Evolutionary conservation across 2,797 vertebrate genomes (phyloP).

Genomic region (Mormyrops boulengeri): DNA sequence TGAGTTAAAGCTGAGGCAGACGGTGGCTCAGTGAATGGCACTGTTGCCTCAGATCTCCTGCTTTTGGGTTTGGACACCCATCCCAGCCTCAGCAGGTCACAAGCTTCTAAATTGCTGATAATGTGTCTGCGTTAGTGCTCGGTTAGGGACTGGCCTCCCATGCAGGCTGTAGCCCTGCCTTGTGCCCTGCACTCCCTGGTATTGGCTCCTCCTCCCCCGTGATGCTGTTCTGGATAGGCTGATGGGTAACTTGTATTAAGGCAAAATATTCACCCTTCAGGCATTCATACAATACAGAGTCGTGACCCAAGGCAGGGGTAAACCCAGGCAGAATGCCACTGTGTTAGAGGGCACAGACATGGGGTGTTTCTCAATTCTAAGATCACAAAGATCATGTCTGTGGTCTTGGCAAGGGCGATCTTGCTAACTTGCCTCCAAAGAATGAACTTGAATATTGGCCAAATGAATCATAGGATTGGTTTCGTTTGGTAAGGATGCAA

Average conservation of each 20-base stretch:
- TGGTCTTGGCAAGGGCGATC: neutral
- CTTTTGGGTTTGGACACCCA: neutral
- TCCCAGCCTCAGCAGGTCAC: neutral
- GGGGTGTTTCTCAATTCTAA: neutral
- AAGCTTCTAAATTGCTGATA: neutral
- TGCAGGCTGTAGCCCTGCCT: neutral
- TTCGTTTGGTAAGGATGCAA: neutral
- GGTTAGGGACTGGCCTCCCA: neutral
- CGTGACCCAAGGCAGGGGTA: neutral
- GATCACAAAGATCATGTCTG: neutral
- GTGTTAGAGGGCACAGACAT: neutral
- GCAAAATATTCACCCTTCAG: neutral
- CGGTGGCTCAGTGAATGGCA: neutral
- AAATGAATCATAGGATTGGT: neutral
- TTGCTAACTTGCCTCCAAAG: neutral
- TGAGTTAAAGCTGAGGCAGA: neutral
- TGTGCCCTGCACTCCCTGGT: neutral
- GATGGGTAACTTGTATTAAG: neutral
- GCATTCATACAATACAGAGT: neutral
- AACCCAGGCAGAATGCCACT: neutral
- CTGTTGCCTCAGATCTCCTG: neutral
- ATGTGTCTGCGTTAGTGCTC: neutral
- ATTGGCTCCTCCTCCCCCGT: neutral
- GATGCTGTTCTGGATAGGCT: neutral
- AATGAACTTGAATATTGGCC: neutral